These are phyloP conservation scores for Cylloceria caligata DNA, from an alignment of 2,888 invertebrate species.

Conservation along the genomic window DNA sequence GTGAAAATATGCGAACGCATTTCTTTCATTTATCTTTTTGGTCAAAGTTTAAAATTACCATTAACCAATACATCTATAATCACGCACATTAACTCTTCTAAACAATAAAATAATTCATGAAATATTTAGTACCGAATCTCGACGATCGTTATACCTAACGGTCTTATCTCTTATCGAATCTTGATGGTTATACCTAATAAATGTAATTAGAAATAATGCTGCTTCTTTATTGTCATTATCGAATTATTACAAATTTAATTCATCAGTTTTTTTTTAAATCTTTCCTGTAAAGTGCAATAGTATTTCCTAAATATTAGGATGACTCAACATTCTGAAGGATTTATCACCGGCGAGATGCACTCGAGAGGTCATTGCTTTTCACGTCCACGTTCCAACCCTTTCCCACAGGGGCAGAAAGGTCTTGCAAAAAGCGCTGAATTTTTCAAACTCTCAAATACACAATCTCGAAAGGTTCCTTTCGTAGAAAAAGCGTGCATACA, in stretches of 20 bases:
- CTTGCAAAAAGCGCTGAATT: slow-evolving; percentile 47
- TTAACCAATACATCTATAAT: no score
- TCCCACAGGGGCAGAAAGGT: neutral
- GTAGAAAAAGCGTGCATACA: slow-evolving; percentile 48
- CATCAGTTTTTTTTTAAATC: neutral
- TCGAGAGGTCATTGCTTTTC: neutral
- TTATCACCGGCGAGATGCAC: slow-evolving; percentile 4
- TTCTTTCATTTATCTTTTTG: slow-evolving; percentile 2
- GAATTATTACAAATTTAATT: neutral
- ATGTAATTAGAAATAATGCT: neutral
- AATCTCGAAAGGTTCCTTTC: slow-evolving; percentile 57
- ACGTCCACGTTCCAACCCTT: slow-evolving; percentile 1
- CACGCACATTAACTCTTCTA: neutral
- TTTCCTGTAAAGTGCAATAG: neutral
- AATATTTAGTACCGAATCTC: no score
- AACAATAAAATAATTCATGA: no score
- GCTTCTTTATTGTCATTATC: no score
- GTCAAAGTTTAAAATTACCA: neutral
- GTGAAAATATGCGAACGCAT: slow-evolving; percentile 44
- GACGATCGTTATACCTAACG: no score
- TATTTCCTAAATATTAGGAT: neutral
- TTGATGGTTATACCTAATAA: neutral
- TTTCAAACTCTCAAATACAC: slow-evolving; percentile 64
- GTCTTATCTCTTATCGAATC: no score
- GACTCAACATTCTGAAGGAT: neutral